Evolutionary conservation across 37 sponge, comb jelly and placozoan species (phyloP), one percentile per base, ranked within the genome.

Genomic region (Mnemiopsis leidyi): DNA sequence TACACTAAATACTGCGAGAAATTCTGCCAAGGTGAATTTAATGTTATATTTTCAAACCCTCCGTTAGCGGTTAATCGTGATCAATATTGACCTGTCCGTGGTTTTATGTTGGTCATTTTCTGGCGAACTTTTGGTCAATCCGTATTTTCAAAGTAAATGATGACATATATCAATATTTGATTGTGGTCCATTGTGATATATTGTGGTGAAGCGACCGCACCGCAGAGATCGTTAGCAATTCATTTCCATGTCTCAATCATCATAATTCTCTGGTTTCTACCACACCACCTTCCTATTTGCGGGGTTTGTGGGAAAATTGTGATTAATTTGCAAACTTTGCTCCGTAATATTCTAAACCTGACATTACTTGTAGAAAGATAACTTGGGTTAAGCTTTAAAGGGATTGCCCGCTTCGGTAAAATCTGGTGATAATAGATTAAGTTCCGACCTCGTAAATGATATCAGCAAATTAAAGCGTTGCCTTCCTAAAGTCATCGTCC

Each of bases 1-100:
- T 85, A 85, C 61, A 85, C 90, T 1, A 38, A 38, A 38, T 85
- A 28, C 61, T 85, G 90, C 67, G 67, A 26, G 90, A 38, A 38
- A 23, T 85, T 39, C 61, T 85, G 90, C 30, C 48, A 85, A 38
- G 90, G 90, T 85, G 23, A 71, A 26, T 26, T 18, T 26, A 5
- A 71, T 48, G 13, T 48, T 48, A 18, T 48, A 48, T 13, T 48
- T 18, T 48, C 61, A 48, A 48, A 5, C 61, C 9, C 61, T 48
- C 61, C 61, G 61, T 48, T 18, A 48, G 13, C 5, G 5, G 5
- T 48, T 5, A 48, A 29, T 71, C 3, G 5, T 18, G 30, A 71
- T 71, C 75, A 29, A 29, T 71, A 23, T 71, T 29, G 30, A 71
- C 75, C 30, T 23, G 3, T 71, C 5, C n/a, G 75, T 71, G 30